phyloP scores from a whole-genome alignment of 2,113 vertebrate species.

The Mobula hypostoma region DNA sequence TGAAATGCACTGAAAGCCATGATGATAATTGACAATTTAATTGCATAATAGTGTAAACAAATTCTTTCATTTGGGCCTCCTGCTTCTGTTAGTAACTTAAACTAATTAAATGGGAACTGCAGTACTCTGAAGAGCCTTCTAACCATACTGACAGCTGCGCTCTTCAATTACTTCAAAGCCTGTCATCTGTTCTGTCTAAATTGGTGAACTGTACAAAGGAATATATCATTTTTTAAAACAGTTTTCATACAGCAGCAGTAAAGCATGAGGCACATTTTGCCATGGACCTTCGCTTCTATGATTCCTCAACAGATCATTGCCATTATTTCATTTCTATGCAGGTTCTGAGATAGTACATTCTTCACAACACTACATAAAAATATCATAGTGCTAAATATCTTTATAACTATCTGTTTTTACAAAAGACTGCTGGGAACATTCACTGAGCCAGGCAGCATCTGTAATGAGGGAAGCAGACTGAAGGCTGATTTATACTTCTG shows the following conservation, averaged over 20 bases:
- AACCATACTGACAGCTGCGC: conserved; percentile 32
- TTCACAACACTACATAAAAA: neutral
- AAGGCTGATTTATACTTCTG: no score
- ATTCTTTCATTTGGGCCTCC: conserved; percentile 27
- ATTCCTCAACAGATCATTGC: no score
- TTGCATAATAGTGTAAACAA: conserved; percentile 33
- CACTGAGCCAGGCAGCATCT: no score
- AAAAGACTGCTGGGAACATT: no score
- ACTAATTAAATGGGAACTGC: conserved; percentile 18
- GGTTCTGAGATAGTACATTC: neutral
- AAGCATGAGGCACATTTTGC: neutral
- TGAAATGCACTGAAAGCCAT: conserved; percentile 12
- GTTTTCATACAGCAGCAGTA: neutral
- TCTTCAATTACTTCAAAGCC: conserved; percentile 12
- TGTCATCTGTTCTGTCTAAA: conserved; percentile 17
- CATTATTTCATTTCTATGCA: neutral
- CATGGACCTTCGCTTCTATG: neutral
- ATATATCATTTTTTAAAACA: conserved; percentile 5
- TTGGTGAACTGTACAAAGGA: neutral
- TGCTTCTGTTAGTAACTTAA: conserved; percentile 22
- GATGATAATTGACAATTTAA: conserved; percentile 34
- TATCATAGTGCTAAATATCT: neutral
- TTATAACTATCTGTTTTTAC: neutral
- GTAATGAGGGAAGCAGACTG: no score
- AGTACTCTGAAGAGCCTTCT: conserved; percentile 20